Conservation (phyloP, 1,140 invertebrate species). For the Rhyzopertha dominica region DNA sequence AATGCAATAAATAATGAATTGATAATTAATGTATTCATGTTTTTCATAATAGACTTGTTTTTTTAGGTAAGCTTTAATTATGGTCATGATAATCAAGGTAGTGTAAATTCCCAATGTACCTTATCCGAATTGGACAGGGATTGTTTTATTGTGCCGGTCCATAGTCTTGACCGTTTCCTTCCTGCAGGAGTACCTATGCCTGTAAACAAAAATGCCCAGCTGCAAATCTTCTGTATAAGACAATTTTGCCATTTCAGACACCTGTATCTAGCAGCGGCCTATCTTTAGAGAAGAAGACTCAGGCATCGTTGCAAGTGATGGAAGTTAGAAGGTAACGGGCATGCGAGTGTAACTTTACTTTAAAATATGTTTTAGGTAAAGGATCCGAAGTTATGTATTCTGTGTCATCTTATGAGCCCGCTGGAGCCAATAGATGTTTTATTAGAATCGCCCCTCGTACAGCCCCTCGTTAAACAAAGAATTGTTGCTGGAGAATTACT, state of each 20-base stretch:
- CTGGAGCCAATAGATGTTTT: conserved; percentile 76
- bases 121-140: conserved; percentile 74
- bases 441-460: conserved; percentile 72
- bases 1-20: too few species aligned
- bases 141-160: conserved; percentile 85
- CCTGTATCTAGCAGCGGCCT: too few species aligned
- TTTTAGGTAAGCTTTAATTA: conserved; percentile 41
- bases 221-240: too few species aligned
- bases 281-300: conserved; percentile 20
- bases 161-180: conserved; percentile 76
- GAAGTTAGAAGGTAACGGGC: conserved; percentile 17
- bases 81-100: conserved; percentile 27
- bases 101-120: too few species aligned
- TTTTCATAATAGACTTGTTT: too few species aligned
- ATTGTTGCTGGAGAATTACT: conserved; percentile 71
- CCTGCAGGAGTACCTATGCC: conserved; percentile 82
- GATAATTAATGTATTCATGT: too few species aligned
- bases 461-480: conserved; percentile 71
- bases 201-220: too few species aligned
- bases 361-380: conserved; percentile 62
- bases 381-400: conserved; percentile 79
- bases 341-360: too few species aligned
- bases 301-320: conserved; percentile 30
- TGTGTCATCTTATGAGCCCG: conserved; percentile 83
- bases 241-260: too few species aligned